Base-by-base conservation (phyloP, 2,888 invertebrate species). In the Anarsia innoxiella region DNA sequence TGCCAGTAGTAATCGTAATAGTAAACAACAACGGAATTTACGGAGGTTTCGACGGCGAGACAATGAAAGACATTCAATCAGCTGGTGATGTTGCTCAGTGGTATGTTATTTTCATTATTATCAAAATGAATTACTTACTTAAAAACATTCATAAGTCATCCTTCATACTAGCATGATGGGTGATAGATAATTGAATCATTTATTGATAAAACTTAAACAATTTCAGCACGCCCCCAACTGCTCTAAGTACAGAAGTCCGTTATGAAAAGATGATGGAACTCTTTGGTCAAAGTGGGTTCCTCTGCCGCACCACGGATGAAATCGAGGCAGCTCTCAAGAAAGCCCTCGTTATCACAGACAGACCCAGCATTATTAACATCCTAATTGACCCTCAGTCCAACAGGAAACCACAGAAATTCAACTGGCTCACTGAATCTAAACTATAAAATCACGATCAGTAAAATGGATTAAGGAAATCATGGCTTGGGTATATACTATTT, bases 11-110 rank as follows among this genome's bases (percentile, higher is more conserved):
- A 23, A 89, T 97, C 40, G 88, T 98, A 2, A 91, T 99, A 43
- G 91, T 99, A 3, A 99, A 99, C 76, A 99, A 99, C 83, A 96
- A 93, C 64, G 98, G 98, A 12, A 98, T 98, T 61, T 95, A 95
- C 66, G 89, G 92, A 34, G 98, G 98, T 3, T 87, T 97, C 44
- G 92, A 93, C 58, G 86, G 88, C 44, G 92, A 94, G 12, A 89
- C 90, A 5, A 93, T 91, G 76, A 78, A 88, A 25, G 89, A 90
- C 30, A 86, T 95, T 29, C 90, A 91, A 55, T 85, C 86, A 2
- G 85, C 86, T 35, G 93, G 91, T 8, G 92, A 94, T 47, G 77
- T 92, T 29, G 87, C 93, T 1, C 87, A 91, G 66, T 89, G 90
- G 95, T 96, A 86, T 19, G 19, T 8, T 19, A 19, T 8, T 19